phyloP scores from a whole-genome alignment of 2,113 vertebrate genomes.

The Pelecanus crispus region DNA sequence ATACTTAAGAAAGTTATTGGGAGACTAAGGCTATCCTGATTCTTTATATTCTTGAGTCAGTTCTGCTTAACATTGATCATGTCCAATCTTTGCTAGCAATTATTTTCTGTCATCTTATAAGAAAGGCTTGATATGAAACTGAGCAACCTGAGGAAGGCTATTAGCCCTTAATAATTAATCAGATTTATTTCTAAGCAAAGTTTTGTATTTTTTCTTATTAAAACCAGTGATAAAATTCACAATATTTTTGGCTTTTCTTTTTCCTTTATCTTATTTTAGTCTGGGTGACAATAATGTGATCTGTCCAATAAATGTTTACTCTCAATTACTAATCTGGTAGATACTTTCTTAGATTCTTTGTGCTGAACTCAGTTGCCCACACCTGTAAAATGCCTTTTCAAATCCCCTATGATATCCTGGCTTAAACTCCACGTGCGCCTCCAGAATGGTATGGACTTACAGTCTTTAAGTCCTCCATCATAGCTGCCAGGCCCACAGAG shows the following conservation, averaged over 20 bases:
- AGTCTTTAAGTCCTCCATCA: background rate
- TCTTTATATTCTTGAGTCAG: background rate
- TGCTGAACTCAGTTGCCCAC: background rate
- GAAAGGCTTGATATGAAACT: background rate
- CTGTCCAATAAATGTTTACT: background rate
- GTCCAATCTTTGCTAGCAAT: background rate
- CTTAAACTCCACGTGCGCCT: background rate
- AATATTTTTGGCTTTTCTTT: background rate
- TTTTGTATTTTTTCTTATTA: background rate
- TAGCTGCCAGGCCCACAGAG: background rate
- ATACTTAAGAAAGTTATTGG: background rate
- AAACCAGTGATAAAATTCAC: background rate
- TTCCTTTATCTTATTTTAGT: background rate
- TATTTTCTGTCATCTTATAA: background rate
- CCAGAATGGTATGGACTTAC: background rate
- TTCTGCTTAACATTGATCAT: background rate
- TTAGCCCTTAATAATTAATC: background rate
- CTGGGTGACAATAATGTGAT: background rate
- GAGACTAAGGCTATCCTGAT: fast-evolving
- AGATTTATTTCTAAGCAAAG: background rate
- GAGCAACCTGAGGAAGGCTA: background rate
- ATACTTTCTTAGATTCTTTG: background rate
- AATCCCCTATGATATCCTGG: background rate
- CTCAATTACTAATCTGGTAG: background rate
- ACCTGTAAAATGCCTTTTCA: background rate